Evolutionary conservation across 2,113 vertebrate species (phyloP), one percentile per base, ranked within the genome.

Genomic region (Petrocephalus microphthalmus): DNA sequence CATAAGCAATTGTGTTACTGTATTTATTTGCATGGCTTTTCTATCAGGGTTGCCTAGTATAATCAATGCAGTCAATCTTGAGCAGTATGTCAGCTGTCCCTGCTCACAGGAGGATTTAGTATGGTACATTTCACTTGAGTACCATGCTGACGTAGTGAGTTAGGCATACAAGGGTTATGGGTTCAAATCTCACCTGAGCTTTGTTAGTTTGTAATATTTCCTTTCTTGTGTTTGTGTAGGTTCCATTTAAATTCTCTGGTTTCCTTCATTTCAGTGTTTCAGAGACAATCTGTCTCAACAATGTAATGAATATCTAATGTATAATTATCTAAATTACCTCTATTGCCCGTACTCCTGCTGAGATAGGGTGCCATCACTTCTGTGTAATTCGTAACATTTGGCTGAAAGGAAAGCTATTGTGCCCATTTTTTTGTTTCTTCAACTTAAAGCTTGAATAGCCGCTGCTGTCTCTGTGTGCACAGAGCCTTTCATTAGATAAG

Each of bases 11-110:
- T 84, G 91, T 87, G 88, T 88, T 51, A 84, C 42, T 54, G 83
- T 91, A 91, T 92, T 92, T 91, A 94, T 92, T 92, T 92, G 90
- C 92, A 90, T 89, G 25, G 89, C 91, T 91, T 93, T 91, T 94
- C 93, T 90, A 92, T 94, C 94, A 92, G 92, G 92, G 91, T 90
- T 90, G 88, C 91, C 90, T 93, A 93, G 93, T 94, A 95, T 95
- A 95, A 96, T 95, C 95, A 94, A 91, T 87, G 84, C 85, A 85
- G 92, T 94, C 94, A 94, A 95, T 95, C 91, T 94, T 87, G 17
- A 78, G 89, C 51, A 29, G 53, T 52, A 84, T 91, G 86, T 90
- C 85, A 88, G 90, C 89, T 90, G 90, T 94, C 93, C 93, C 90
- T 89, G 90, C 93, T 93, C 93, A 90, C 88, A 47, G 82, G 54